Evolutionary conservation across 2,113 vertebrate genomes (phyloP), one percentile per base, ranked within the genome.

Genomic region (Cyanistes caeruleus): DNA sequence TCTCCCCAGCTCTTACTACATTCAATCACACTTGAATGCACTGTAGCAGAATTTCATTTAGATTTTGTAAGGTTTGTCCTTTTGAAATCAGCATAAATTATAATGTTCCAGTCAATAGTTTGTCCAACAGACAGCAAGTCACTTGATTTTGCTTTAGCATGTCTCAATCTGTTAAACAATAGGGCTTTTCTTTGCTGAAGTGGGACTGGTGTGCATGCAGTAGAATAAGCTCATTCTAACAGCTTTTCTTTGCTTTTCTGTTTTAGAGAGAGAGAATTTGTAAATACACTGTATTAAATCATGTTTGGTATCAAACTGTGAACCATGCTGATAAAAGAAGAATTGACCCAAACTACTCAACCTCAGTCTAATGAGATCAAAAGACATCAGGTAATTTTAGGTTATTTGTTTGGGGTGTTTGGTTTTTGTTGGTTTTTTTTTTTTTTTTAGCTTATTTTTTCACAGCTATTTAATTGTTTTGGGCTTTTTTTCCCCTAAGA

Each of bases 151-250:
- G 22, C 79, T 93, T 88, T 77, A 80, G 72, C 43, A 13, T 70
- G 68, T 95, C 73, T 95, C 90, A 90, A 35, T 90, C 80, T 87
- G 52, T 63, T 69, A 70, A 90, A 95, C 92, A 97, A 92, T 92
- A 86, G 79, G 65, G 17, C 83, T 89, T 92, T 95, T 96, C 67
- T 97, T 87, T 93, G 80, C 68, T 87, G 51, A 84, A 88, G 75
- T 80, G 67, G 43, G 48, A 48, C 76, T 88, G 35, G 59, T 60
- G 72, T 59, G 39, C 37, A 46, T 62, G n/a, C 58, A 90, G 53
- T 27, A 93, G 88, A 94, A 95, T 85, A 94, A 83, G 68, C 59
- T 89, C 83, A 74, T 92, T 95, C 79, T 90, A 86, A 74, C 55
- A 72, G 43, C 35, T 94, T 85, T 83, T 80, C 56, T 90, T 92